Conservation (phyloP, 2,113 vertebrate species). For the Ploceus nigricollis region DNA sequence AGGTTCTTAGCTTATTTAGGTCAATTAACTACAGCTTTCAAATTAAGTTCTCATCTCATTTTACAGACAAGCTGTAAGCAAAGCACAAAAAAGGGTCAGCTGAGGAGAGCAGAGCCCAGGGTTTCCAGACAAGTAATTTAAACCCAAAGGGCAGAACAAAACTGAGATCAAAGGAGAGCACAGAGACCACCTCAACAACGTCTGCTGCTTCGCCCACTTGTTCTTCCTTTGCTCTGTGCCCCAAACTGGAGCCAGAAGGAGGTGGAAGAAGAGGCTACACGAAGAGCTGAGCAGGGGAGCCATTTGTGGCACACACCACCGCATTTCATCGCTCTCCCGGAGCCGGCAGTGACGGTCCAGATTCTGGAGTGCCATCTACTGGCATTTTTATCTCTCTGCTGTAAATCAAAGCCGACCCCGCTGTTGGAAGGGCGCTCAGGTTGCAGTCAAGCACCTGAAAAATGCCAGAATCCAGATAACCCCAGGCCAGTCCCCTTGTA, state of each 20-base stretch:
- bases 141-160: neutral
- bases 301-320: conserved; percentile 12
- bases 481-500: neutral
- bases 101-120: conserved; percentile 2
- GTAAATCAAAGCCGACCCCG: neutral
- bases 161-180: neutral
- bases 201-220: neutral
- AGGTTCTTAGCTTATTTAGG: conserved; percentile 54
- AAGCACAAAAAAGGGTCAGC: conserved; percentile 50
- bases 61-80: conserved; percentile 53
- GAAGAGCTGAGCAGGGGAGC: neutral
- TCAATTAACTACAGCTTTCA: conserved; percentile 58
- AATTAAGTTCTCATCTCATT: conserved; percentile 53
- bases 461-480: neutral
- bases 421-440: neutral
- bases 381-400: conserved; percentile 28
- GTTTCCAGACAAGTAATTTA: conserved; percentile 18
- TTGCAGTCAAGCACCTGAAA: conserved; percentile 19
- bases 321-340: neutral
- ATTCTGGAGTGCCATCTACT: conserved; percentile 67
- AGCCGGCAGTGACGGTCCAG: neutral
- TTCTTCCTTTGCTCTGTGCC: neutral
- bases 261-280: neutral
- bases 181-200: neutral
- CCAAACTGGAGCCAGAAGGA: neutral